phyloP scores from a whole-genome alignment of 2,797 vertebrate species.

The Ctenochaetus hawaiiensis region DNA sequence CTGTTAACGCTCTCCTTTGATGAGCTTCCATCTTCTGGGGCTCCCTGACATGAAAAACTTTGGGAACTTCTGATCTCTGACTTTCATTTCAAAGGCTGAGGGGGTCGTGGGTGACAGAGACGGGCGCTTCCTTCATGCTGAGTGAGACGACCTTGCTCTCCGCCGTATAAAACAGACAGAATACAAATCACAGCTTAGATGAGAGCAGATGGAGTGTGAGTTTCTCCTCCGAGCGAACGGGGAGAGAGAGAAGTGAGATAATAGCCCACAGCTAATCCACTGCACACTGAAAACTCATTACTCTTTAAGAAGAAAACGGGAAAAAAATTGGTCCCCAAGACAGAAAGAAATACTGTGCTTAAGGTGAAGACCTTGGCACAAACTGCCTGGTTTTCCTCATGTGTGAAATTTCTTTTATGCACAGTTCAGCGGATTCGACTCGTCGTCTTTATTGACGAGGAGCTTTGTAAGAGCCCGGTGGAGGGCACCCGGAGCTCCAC shows the following conservation, averaged over 20 bases:
- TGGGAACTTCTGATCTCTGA: slow-evolving; percentile 1
- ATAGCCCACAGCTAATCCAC: slow-evolving; percentile 80
- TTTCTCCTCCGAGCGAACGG: slow-evolving; percentile 54
- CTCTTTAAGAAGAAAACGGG: slow-evolving; percentile 55
- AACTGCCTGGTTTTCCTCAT: slow-evolving; percentile 47
- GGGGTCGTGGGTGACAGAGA: slow-evolving; percentile 33
- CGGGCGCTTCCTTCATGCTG: neutral
- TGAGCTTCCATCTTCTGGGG: neutral
- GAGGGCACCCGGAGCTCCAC: slow-evolving; percentile 28
- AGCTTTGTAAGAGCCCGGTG: slow-evolving; percentile 29
- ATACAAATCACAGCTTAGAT: slow-evolving; percentile 44
- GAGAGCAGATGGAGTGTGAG: slow-evolving; percentile 72
- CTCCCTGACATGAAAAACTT: neutral
- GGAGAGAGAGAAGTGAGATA: slow-evolving; percentile 58
- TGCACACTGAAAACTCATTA: slow-evolving; percentile 71
- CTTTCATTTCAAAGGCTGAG: slow-evolving; percentile 25
- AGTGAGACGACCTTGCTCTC: slow-evolving; percentile 34
- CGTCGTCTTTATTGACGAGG: slow-evolving; percentile 48
- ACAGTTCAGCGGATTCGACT: slow-evolving; percentile 55
- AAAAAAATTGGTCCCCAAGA: slow-evolving; percentile 32
- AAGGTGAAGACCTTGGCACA: slow-evolving; percentile 60
- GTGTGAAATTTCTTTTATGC: slow-evolving; percentile 67
- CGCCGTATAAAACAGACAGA: slow-evolving; percentile 46
- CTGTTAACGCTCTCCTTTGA: neutral
- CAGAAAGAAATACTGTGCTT: slow-evolving; percentile 50